A percentile compares a stretch with the other conserved stretches of the same genome.
These are phyloP conservation scores for Sebastes minor DNA, from an alignment of 2,797 vertebrate species.

Conservation along the genomic window DNA sequence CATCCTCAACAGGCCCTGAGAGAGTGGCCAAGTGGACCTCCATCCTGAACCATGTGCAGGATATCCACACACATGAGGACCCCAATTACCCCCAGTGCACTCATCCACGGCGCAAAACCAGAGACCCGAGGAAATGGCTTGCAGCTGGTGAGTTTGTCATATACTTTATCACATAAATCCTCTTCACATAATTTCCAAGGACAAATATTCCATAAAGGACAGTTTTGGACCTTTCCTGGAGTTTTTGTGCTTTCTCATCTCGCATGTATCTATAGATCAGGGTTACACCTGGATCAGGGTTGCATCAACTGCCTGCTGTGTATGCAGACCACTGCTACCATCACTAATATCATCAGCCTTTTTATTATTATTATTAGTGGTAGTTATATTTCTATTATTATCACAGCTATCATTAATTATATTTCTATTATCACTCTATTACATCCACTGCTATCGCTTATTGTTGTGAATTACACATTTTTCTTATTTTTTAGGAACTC, in stretches of 20 bases:
- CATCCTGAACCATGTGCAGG: background rate
- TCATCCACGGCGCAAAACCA: background rate
- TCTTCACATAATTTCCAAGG: background rate
- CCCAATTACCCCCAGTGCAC: background rate
- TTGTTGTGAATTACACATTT: background rate
- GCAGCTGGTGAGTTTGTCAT: background rate
- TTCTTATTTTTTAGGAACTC: background rate
- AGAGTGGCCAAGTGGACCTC: background rate
- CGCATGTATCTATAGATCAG: no score
- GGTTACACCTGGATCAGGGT: no score
- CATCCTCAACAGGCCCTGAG: background rate
- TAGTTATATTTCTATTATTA: no score
- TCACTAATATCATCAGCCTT: no score
- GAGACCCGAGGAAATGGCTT: background rate
- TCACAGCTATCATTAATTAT: no score
- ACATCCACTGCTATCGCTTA: no score
- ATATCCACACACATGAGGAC: background rate
- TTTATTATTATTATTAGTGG: no score
- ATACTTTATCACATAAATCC: background rate
- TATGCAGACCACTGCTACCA: no score
- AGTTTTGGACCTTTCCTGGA: no score
- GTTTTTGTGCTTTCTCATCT: no score
- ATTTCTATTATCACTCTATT: no score
- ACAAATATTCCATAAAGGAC: background rate
- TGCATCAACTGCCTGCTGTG: no score